Base-by-base conservation (phyloP, 2,797 vertebrate genomes). In the Chaunax sp. region DNA sequence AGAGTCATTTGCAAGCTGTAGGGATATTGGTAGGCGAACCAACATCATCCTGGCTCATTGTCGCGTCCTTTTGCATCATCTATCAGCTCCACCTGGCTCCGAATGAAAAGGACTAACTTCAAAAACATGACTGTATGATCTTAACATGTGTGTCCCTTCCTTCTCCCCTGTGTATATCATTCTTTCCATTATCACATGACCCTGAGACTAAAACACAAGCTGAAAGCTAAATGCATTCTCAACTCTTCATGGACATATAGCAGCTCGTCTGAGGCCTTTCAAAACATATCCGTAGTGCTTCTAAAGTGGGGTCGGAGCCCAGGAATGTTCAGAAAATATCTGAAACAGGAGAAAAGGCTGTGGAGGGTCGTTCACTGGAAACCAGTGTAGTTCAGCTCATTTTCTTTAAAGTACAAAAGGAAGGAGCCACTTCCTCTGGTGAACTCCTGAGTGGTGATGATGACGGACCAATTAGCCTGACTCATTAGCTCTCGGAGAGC, bases 401-500 rank as follows among this genome's bases (percentile, higher is more conserved):
- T 78, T 53, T 73, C 55, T 73, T 47, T 45, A 19, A 54, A 73
- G 44, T 47, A 28, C 35, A 73, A 82, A 64, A 51, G 62, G 3
- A 63, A 64, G 62, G 50, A 81, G 58, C 55, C 81, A 78, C 83
- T 85, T 90, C 87, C 88, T 84, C 81, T 86, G 73, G 75, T 87
- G 60, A 87, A 77, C 63, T 85, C 82, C 82, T 84, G 80, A 88
- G 86, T 86, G 87, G 82, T 4, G 75, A 77, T 80, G 88, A 86
- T 75, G 84, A 82, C 81, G 35, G 70, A 68, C 64, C 88, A 89
- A 92, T 92, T 89, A 92, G 85, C 81, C 80, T 75, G 83, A 89
- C 85, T 90, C 89, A 88, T 90, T 90, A 89, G 85, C 87, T 87
- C 79, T 83, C n/a, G 66, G 64, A 44, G 75, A 75, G 83, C 88